These are phyloP conservation scores for Cyprinodon diabolis DNA, from an alignment of 2,797 vertebrate species.

Conservation along the genomic window DNA sequence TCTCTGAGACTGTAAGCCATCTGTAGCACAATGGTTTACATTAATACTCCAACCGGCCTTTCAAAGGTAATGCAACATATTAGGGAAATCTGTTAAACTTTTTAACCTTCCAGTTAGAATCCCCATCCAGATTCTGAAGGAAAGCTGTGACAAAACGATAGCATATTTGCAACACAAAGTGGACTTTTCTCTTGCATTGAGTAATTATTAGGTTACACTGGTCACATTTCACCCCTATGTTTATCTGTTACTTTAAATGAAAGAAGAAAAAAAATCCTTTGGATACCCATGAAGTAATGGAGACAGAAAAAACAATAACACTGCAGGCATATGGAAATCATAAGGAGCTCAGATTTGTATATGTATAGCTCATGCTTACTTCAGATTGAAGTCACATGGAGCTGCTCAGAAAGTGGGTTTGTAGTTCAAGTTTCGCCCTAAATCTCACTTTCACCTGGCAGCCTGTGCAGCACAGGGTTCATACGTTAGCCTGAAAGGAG, in stretches of 20 bases:
- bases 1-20: slow-evolving; percentile 10
- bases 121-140: slow-evolving; percentile 22
- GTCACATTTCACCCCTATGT: slow-evolving; percentile 48
- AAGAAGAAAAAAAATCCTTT: slow-evolving; percentile 32
- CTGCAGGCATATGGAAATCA: slow-evolving; percentile 81
- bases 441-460: slow-evolving; percentile 67
- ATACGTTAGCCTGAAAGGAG: slow-evolving; percentile 45
- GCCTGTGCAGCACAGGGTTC: slow-evolving; percentile 64
- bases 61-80: slow-evolving; percentile 42
- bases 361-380: slow-evolving; percentile 73
- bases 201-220: slow-evolving; percentile 47
- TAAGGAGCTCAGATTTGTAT: slow-evolving; percentile 71
- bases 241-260: slow-evolving; percentile 60
- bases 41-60: slow-evolving; percentile 18
- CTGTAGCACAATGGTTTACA: slow-evolving; percentile 31
- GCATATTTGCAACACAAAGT: slow-evolving; percentile 31
- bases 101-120: slow-evolving; percentile 32
- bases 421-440: slow-evolving; percentile 66
- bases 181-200: slow-evolving; percentile 32
- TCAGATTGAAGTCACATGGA: slow-evolving; percentile 77
- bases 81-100: slow-evolving; percentile 41
- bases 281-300: slow-evolving; percentile 71
- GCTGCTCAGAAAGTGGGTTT: slow-evolving; percentile 60
- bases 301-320: slow-evolving; percentile 77
- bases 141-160: slow-evolving; percentile 40